phyloP scores from a whole-genome alignment of 2,888 invertebrate genomes.

The Diplazon laetatorius region DNA sequence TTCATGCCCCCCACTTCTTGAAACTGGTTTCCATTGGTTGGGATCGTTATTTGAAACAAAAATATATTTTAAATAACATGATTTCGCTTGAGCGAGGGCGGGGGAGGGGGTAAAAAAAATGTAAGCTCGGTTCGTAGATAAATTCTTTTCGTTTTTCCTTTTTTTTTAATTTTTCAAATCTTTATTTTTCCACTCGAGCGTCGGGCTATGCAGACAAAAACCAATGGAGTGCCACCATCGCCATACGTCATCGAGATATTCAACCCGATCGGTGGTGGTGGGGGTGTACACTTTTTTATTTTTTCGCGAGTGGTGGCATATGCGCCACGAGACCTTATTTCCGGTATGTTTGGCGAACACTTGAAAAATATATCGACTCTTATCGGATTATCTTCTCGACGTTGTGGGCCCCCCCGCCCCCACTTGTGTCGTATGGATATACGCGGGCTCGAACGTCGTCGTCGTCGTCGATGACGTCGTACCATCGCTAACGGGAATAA shows the following conservation, averaged over 20 bases:
- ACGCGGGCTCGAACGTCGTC: constrained; percentile 32
- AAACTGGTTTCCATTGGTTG: constrained; percentile 20
- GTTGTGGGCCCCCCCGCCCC: constrained; percentile 47
- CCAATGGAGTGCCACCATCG: constrained; percentile 40
- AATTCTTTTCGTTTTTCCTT: constrained; percentile 34
- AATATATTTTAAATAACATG: constrained; percentile 52
- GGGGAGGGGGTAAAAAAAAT: constrained; percentile 44
- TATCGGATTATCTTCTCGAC: constrained; percentile 72
- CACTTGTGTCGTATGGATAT: not conserved
- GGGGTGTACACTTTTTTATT: constrained; percentile 18
- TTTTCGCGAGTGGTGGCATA: constrained; percentile 56
- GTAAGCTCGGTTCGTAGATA: constrained; percentile 55
- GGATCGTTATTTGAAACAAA: constrained; percentile 58
- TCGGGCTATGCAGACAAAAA: constrained; percentile 16
- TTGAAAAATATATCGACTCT: constrained; percentile 77
- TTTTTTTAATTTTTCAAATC: constrained; percentile 30
- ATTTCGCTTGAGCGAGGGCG: constrained; percentile 12
- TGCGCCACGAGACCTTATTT: constrained; percentile 66
- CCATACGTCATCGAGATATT: constrained; percentile 65
- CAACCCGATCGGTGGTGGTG: constrained; percentile 21
- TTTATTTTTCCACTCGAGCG: constrained; percentile 4
- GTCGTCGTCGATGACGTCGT: constrained; percentile 46
- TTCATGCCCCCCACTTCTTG: constrained; percentile 23
- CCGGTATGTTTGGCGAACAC: constrained; percentile 77
- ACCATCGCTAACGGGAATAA: constrained; percentile 11